Evolutionary conservation across 1,140 invertebrate genomes (phyloP), one percentile per base, ranked within the genome.

Genomic region (Ceratina calcarata): DNA sequence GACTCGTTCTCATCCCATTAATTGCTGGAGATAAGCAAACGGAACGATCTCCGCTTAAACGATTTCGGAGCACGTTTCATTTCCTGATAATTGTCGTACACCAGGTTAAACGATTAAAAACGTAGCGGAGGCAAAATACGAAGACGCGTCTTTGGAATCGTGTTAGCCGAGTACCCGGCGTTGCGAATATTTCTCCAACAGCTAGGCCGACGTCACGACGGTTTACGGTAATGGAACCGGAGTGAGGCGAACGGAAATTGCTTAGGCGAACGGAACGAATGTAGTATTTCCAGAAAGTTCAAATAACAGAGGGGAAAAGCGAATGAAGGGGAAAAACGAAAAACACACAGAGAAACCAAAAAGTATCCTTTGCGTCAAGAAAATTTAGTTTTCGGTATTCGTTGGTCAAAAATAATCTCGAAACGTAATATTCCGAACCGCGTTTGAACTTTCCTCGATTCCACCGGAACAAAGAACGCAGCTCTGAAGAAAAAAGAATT

Each of bases 191-290:
- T 75, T 73, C 24, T 57, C 62, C 51, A 55, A 2, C 16, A 3
- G 13, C 20, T 75, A 22, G 62, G 7, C 27, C 10, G 15, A 45
- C 27, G 61, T 66, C 27, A 13, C 71, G 13, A 4, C n/a, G 32
- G 37, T 75, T 75, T 66, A 66, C 62, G 32, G 27, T 67, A 75
- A 75, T 57, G 53, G 73, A 75, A 75, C 12, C n/a, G 55, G 37
- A 67, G 55, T 45, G 55, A 37, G 18, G 53, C 62, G 22, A 57
- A 16, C 53, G 67, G 68, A 78, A 71, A 69, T 70, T 78, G 37
- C 68, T 61, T 64, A 62, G 37, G 45, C 45, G 24, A 62, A 49
- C 24, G 57, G 58, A 62, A 70, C 57, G 68, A 51, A 55, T 45
- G 22, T 68, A 22, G n/a, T 13, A 45, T 70, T 61, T 69, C 16